Conservation (phyloP, 1,140 invertebrate genomes). For the Acromyrmex charruanus region DNA sequence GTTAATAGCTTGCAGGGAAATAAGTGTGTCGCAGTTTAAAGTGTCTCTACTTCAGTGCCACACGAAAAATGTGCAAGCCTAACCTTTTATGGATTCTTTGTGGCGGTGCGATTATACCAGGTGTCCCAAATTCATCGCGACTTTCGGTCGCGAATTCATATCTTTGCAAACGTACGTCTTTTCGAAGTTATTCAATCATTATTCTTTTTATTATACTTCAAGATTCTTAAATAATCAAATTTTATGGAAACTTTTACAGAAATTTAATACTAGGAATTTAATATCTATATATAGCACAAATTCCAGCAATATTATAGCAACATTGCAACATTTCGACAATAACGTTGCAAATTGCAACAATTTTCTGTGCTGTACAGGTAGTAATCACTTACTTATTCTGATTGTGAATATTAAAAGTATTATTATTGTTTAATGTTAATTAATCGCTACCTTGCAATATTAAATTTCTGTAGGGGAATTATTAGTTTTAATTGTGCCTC, state of each 20-base stretch:
- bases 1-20: conserved; percentile 72
- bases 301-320: too few relatives aligned
- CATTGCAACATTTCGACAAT: too few relatives aligned
- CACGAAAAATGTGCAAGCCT: conserved; percentile 69
- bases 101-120: conserved; percentile 66
- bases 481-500: too few relatives aligned
- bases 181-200: neutral
- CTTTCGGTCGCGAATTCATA: neutral
- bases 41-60: conserved; percentile 65
- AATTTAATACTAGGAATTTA: too few relatives aligned
- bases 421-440: too few relatives aligned
- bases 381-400: too few relatives aligned
- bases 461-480: too few relatives aligned
- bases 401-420: too few relatives aligned
- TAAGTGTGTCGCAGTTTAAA: conserved; percentile 67
- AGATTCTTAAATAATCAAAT: conserved; percentile 4
- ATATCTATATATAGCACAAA: too few relatives aligned
- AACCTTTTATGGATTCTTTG: conserved; percentile 76
- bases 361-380: too few relatives aligned
- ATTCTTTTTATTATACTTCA: neutral
- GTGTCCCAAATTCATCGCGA: conserved; percentile 8
- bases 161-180: neutral
- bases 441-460: too few relatives aligned
- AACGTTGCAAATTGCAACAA: too few relatives aligned
- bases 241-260: neutral